Evolutionary conservation across 2,888 invertebrate genomes (phyloP), one percentile per base, ranked within the genome.

Genomic region (Rhimphoctona megacephalus): DNA sequence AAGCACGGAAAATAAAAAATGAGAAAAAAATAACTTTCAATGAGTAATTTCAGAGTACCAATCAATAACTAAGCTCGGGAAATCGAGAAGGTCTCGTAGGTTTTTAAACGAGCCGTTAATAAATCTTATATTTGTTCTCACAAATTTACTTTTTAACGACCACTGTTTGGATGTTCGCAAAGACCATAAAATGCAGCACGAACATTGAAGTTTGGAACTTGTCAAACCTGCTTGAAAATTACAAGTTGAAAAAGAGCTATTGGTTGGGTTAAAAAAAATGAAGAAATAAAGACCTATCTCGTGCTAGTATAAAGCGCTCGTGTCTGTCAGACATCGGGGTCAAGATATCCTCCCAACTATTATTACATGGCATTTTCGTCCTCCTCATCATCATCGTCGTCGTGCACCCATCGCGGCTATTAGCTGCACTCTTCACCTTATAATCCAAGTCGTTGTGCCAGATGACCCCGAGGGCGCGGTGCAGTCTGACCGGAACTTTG

Each of bases 251-350:
- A 66, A 25, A 49, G 52, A 78, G 33, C 43, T 73, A 83, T 61
- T 46, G 81, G 74, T n/a, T 61, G 78, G 46, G 57, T 30, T 52
- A 74, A 72, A 77, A 69, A 54, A 57, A 61, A 54, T 61, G 30
- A 57, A 36, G 67, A 66, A 66, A 73, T 66, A 54, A 82, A 81
- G 66, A 72, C 54, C 66, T 49, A 67, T 76, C 78, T 49, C 57
- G 77, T 72, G 85, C 78, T 61, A 73, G 91, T 90, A 92, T 92
- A 92, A 93, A 91, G 92, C 91, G 92, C 91, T 92, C 92, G 92
- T 91, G 92, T 91, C 91, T 91, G 90, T 83, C 83, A 79, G n/a
- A 46, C 72, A 39, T 90, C 90, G 86, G 92, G 93, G 93, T 93
- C 92, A 90, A 92, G 92, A 92, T 70, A 70, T 90, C 91, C 91